These are phyloP conservation scores for Lateolabrax maculatus DNA, from an alignment of 2,797 vertebrate genomes.

Conservation along the genomic window DNA sequence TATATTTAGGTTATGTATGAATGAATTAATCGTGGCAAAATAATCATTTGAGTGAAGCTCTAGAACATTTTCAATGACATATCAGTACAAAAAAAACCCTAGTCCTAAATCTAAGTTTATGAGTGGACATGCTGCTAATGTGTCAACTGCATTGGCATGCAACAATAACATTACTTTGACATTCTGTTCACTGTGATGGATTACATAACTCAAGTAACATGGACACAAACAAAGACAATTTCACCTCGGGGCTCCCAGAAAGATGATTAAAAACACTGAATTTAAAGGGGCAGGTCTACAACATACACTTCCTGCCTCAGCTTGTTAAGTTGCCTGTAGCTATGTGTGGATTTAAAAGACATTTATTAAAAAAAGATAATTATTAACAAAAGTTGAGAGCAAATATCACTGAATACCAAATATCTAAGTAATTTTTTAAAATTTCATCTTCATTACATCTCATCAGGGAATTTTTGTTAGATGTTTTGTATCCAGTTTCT, in stretches of 20 bases:
- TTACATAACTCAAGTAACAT: conserved; percentile 13
- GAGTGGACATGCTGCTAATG: not conserved
- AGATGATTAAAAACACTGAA: conserved; percentile 10
- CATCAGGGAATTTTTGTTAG: not conserved
- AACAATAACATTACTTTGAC: not conserved
- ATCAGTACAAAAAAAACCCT: not conserved
- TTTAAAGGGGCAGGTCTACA: not conserved
- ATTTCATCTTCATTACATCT: not conserved
- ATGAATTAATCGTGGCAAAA: not conserved
- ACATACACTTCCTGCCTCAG: not conserved
- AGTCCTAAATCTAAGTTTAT: too few species aligned
- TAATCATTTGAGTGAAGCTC: not conserved
- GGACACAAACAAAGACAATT: conserved; percentile 36
- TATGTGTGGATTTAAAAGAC: not conserved
- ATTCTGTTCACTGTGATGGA: conserved; percentile 27
- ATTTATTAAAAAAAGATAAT: not conserved
- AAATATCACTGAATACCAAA: not conserved
- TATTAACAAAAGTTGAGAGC: not conserved
- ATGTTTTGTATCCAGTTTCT: not conserved
- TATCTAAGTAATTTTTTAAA: not conserved
- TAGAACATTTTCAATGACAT: not conserved
- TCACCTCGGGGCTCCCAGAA: not conserved
- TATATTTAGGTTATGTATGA: not conserved
- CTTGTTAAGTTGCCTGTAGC: not conserved
- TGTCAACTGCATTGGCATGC: conserved; percentile 13